Evolutionary conservation across 2,888 invertebrate genomes (phyloP).

Genomic region (Sminthurides aquaticus): DNA sequence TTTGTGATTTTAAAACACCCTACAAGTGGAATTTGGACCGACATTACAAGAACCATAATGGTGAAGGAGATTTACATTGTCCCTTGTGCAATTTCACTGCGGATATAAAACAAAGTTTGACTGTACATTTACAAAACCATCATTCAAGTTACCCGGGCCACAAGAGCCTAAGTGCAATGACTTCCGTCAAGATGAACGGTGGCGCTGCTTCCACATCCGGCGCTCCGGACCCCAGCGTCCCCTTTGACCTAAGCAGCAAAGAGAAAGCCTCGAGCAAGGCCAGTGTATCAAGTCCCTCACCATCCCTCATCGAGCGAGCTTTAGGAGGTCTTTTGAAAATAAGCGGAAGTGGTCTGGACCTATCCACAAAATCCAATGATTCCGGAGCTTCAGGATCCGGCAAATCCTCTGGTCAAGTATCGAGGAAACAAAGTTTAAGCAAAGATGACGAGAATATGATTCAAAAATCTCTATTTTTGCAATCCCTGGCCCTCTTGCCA

Average conservation of each 20-base stretch:
- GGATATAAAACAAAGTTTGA: conserved; percentile 83
- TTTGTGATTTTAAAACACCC: conserved; percentile 87
- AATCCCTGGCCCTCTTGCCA: conserved; percentile 20
- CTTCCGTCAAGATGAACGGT: conserved; percentile 19
- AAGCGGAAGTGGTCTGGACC: not conserved
- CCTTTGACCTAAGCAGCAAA: not conserved
- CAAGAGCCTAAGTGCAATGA: conserved; percentile 4
- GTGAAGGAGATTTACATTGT: conserved; percentile 75
- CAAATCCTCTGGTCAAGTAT: not conserved
- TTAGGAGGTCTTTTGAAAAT: not conserved
- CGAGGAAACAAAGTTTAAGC: conserved; percentile 12
- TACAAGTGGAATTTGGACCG: conserved; percentile 86
- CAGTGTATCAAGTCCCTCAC: not conserved
- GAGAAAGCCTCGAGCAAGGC: not conserved
- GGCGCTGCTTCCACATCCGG: conserved; percentile 22
- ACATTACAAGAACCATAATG: conserved; percentile 83
- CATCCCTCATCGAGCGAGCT: not conserved
- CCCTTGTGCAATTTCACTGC: conserved; percentile 83
- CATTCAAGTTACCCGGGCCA: conserved; percentile 14
- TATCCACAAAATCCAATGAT: not conserved
- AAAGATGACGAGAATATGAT: not conserved
- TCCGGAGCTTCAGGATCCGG: not conserved
- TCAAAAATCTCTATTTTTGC: conserved; percentile 19
- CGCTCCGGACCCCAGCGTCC: not conserved
- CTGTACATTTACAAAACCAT: conserved; percentile 68